Evolutionary conservation across 1,140 invertebrate species (phyloP).

Genomic region (Heliconius himera): DNA sequence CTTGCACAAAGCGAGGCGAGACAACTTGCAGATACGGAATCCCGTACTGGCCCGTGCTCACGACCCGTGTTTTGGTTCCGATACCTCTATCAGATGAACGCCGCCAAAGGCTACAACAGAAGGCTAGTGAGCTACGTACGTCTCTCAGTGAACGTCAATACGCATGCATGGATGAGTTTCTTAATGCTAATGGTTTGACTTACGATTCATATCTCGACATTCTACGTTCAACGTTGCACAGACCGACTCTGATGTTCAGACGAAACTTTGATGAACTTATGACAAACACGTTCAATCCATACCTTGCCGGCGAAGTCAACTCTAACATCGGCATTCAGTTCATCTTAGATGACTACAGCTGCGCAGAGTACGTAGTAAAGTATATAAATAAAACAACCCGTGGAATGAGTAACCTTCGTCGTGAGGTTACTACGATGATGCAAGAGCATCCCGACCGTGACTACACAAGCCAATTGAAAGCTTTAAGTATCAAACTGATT

Average conservation of each 20-base stretch:
- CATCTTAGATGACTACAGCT: conserved; percentile 67
- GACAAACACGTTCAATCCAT: conserved; percentile 65
- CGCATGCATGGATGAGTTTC: conserved; percentile 52
- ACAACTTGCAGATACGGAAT: conserved; percentile 61
- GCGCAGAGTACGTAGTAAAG: conserved; percentile 54
- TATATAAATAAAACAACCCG: conserved; percentile 70
- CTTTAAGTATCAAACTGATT: conserved; percentile 61
- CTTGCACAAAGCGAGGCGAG: conserved; percentile 57
- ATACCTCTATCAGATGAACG: conserved; percentile 54
- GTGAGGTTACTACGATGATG: conserved; percentile 57
- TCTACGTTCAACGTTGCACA: conserved; percentile 55
- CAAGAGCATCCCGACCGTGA: conserved; percentile 58
- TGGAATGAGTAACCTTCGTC: conserved; percentile 64
- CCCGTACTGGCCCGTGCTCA: conserved; percentile 58
- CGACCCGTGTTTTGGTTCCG: conserved; percentile 55
- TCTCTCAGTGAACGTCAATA: conserved; percentile 50
- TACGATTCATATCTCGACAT: conserved; percentile 55
- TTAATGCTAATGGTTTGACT: conserved; percentile 51
- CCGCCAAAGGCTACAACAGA: conserved; percentile 49
- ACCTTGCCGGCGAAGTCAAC: conserved; percentile 50
- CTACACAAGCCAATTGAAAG: conserved; percentile 51
- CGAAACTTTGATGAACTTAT: conserved; percentile 54
- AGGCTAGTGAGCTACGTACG: conserved; percentile 50
- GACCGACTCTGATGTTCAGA: conserved; percentile 52
- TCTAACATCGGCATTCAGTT: conserved; percentile 71